Evolutionary conservation across 2,888 invertebrate genomes (phyloP), one percentile per base, ranked within the genome.

Genomic region (Andrena hattorfiana): DNA sequence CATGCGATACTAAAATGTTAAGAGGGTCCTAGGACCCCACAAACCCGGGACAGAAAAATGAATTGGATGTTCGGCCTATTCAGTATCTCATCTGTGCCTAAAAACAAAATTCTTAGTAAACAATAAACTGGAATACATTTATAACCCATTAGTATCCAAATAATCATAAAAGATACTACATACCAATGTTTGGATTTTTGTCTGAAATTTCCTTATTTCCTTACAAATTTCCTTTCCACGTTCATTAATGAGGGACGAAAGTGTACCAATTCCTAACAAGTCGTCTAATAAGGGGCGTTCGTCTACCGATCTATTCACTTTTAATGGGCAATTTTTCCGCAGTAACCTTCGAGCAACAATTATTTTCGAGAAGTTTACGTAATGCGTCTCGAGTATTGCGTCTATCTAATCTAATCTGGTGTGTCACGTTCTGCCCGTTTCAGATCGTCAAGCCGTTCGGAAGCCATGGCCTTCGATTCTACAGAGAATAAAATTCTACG

Each of bases 351-450:
- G 23, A 28, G 56, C 67, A 30, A 75, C 4, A 8, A 35, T 13
- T 51, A 20, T 49, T 2, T 6, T 1, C 59, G 26, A 48, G 10
- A 3, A 30, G 1, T 74, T 59, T 83, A 66, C 73, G 77, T 42
- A 74, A 72, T 59, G 28, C 20, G 54, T 6, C 23, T 28, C 23
- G 32, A 68, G 68, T 59, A 16, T 72, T 3, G 28, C 13, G 56
- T 23, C 16, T 72, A 80, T 84, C 77, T 82, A 82, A 86, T 86
- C 79, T 85, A 85, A 88, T 89, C 42, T 42, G 81, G 60, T 26
- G 23, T 48, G 60, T 75, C 26, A 59, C 60, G 64, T 79, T 51
- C 66, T 63, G 42, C 67, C 54, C 62, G 75, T 85, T 88, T 59
- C 71, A 88, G 89, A 83, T 85, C 69, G 78, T 66, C 56, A 70